phyloP scores from a whole-genome alignment of 2,888 invertebrate genomes.

The Leistus spinibarbis region DNA sequence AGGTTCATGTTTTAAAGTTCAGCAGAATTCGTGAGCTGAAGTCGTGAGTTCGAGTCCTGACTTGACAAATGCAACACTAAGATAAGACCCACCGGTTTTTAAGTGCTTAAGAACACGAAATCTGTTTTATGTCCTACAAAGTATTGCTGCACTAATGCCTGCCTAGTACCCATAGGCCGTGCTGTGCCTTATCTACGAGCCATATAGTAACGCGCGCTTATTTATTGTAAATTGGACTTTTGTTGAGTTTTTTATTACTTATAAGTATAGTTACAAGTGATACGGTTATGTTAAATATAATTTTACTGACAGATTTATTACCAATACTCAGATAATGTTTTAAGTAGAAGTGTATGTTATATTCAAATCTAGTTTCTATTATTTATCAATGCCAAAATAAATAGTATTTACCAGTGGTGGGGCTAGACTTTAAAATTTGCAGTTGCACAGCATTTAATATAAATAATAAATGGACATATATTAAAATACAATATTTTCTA shows the following conservation, averaged over 20 bases:
- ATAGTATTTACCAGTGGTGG: too few species aligned
- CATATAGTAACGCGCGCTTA: background rate
- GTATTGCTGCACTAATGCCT: background rate
- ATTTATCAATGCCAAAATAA: too few species aligned
- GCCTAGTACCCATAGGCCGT: background rate
- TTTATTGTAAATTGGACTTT: background rate
- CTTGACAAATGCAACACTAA: slow-evolving; percentile 7
- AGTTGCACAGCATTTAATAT: too few species aligned
- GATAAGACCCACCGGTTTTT: slow-evolving; percentile 2
- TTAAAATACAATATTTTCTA: too few species aligned
- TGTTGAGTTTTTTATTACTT: background rate
- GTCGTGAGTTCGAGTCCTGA: slow-evolving; percentile 11
- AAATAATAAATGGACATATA: too few species aligned
- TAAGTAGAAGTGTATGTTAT: background rate
- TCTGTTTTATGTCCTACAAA: slow-evolving; percentile 3
- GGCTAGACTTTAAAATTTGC: too few species aligned
- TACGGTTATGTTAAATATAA: background rate
- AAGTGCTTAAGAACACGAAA: slow-evolving; percentile 7
- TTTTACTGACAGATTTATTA: background rate
- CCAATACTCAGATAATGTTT: background rate
- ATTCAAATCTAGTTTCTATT: too few species aligned
- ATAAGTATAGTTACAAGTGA: background rate
- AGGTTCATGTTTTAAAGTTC: slow-evolving; percentile 2
- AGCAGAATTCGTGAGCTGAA: background rate
- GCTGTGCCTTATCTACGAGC: background rate